Evolutionary conservation across 2,113 vertebrate species (phyloP), one percentile per base, ranked within the genome.

Genomic region (Heterocephalus glaber): DNA sequence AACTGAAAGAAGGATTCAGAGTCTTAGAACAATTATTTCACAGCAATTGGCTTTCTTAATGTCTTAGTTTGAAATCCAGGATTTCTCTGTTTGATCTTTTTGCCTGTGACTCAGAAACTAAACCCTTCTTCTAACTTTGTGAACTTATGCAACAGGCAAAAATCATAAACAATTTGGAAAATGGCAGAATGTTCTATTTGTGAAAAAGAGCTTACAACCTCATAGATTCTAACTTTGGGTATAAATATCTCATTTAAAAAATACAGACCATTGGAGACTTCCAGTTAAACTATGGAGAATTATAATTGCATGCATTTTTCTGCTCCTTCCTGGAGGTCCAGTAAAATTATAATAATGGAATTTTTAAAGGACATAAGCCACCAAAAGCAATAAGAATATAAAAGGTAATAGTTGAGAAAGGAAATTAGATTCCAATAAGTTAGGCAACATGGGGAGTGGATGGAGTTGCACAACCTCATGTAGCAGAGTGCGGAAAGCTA

Each of bases 71-170:
- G 92, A 96, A 97, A 94, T 90, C 76, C 81, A 95, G 89, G 61
- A 95, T 94, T 95, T 94, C 70, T 95, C 95, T 91, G 90, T 96
- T 92, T 97, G 92, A 95, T 96, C 86, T 96, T 92, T 90, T 89
- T 84, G 86, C 83, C 79, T 91, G 63, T 88, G 92, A 95, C 91
- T 97, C 94, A 96, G 95, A 96, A 81, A 93, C 47, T 56, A 89
- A 96, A 28, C 44, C n/a, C 68, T 63, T 83, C 68, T 94, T 83
- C 68, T 94, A 92, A 88, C 86, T 96, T 94, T 86, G 58, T 84
- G 86, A 96, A 60, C 88, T 97, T 95, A 96, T 66, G 90, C 85
- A 96, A 97, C 19, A 97, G 76, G 80, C 93, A 79, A 92, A 96
- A 95, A 84, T 91, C 28, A 89, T 76, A 91, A 95, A 92, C 80